Percentiles rank a stretch among this genome's conserved stretches.
phyloP scores from a whole-genome alignment of 1,140 invertebrate genomes.

The Drosophila lini region DNA sequence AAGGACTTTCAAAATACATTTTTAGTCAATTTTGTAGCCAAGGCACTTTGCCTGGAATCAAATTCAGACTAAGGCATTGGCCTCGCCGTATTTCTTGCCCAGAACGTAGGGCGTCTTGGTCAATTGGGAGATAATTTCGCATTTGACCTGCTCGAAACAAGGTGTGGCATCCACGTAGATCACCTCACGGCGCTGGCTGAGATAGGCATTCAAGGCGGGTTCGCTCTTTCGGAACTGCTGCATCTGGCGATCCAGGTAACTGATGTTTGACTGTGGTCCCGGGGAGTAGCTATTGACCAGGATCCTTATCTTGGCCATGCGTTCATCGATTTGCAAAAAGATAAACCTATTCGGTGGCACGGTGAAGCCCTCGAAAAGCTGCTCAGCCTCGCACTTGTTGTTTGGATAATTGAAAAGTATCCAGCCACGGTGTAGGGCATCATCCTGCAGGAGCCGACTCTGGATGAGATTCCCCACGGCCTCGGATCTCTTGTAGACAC shows the following conservation, averaged over 20 bases:
- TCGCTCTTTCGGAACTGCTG: constrained; percentile 65
- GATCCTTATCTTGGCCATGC: constrained; percentile 54
- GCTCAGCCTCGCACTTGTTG: constrained; percentile 63
- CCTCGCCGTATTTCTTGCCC: constrained; percentile 70
- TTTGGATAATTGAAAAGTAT: constrained; percentile 74
- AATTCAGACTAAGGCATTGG: constrained; percentile 34
- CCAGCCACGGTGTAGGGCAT: constrained; percentile 72
- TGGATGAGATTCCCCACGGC: constrained; percentile 61
- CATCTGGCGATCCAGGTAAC: constrained; percentile 73
- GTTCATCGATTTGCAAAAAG: constrained; percentile 68
- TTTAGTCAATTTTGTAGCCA: constrained; percentile 49
- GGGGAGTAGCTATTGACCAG: constrained; percentile 44
- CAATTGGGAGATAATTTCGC: constrained; percentile 52
- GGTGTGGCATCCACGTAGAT: constrained; percentile 67
- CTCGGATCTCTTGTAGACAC: constrained; percentile 49
- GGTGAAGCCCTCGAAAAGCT: constrained; percentile 70
- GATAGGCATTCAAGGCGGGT: constrained; percentile 54
- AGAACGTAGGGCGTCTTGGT: constrained; percentile 70
- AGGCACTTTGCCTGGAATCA: background rate
- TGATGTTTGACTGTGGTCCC: constrained; percentile 53
- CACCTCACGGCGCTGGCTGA: constrained; percentile 69
- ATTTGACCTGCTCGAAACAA: constrained; percentile 75
- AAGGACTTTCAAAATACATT: constrained; percentile 38
- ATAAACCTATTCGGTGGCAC: constrained; percentile 73
- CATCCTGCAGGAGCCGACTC: constrained; percentile 54